These are phyloP conservation scores for Channa striata DNA, from an alignment of 2,797 vertebrate genomes.

Conservation along the genomic window DNA sequence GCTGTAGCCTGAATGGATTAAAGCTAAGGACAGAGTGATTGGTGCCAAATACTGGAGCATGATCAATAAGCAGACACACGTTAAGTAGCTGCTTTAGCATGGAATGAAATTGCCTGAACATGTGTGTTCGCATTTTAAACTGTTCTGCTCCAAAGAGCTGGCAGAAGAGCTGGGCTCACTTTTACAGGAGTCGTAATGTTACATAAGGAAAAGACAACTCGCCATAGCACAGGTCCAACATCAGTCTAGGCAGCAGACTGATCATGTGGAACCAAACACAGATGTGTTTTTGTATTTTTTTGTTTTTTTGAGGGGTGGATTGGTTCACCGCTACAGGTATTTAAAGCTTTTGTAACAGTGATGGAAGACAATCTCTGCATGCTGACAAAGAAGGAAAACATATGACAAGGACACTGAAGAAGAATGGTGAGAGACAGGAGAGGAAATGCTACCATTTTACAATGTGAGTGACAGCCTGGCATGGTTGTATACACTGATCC, in stretches of 20 bases:
- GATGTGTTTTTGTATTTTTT: constrained; percentile 41
- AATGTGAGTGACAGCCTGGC: too few relatives aligned
- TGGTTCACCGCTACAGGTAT: background rate
- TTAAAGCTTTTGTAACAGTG: constrained; percentile 8
- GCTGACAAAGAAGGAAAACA: background rate
- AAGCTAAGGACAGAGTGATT: too few relatives aligned
- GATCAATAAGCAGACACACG: too few relatives aligned
- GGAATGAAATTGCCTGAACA: constrained; percentile 16
- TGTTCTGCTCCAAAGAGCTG: constrained; percentile 13
- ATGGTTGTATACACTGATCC: too few relatives aligned
- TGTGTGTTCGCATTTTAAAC: constrained; percentile 17
- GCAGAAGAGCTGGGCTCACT: background rate
- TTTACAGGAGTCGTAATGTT: constrained; percentile 59
- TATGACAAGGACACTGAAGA: constrained; percentile 3
- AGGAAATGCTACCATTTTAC: background rate
- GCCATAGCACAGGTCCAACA: constrained; percentile 37
- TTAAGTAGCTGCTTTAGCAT: constrained; percentile 1
- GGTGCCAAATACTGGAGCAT: too few relatives aligned
- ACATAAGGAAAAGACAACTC: constrained; percentile 61
- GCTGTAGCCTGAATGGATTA: too few relatives aligned
- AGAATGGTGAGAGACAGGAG: background rate
- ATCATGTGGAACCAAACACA: constrained; percentile 54
- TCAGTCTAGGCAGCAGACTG: constrained; percentile 31
- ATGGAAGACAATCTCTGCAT: background rate
- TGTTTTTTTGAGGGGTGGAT: background rate